Evolutionary conservation across 1,140 invertebrate genomes (phyloP).

Genomic region (Drosophila busckii): DNA sequence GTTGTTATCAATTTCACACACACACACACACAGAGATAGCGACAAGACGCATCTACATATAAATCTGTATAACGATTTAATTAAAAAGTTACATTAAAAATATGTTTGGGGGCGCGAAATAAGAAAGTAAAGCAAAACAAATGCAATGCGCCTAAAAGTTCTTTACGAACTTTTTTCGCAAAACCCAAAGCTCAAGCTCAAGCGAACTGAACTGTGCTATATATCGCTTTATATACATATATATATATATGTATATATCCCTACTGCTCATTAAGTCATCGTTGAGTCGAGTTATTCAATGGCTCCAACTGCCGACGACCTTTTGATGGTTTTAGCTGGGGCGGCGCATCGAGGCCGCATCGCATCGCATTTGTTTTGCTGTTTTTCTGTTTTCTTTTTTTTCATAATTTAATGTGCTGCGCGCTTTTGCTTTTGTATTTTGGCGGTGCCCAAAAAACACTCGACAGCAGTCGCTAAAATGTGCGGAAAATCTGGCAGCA

Average conservation of each 20-base stretch:
- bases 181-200: conserved; percentile 8
- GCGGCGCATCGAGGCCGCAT: conserved; percentile 12
- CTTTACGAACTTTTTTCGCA: background rate
- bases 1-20: no score
- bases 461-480: conserved; percentile 54
- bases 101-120: conserved; percentile 33
- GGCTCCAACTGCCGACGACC: conserved; percentile 43
- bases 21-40: no score
- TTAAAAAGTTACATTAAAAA: conserved; percentile 73
- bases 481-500: conserved; percentile 60
- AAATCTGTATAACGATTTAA: conserved; percentile 60
- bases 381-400: no score
- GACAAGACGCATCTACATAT: conserved; percentile 11
- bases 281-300: conserved; percentile 68
- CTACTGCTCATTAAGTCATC: conserved; percentile 71
- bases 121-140: conserved; percentile 22
- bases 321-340: conserved; percentile 54
- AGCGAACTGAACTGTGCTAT: conserved; percentile 2
- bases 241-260: conserved; percentile 36
- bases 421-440: conserved; percentile 72
- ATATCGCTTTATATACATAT: background rate
- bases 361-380: conserved; percentile 26
- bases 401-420: conserved; percentile 72
- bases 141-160: conserved; percentile 10
- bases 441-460: conserved; percentile 65